Evolutionary conservation across 2,888 invertebrate genomes (phyloP).

Genomic region (Synanthedon tipuliformis): DNA sequence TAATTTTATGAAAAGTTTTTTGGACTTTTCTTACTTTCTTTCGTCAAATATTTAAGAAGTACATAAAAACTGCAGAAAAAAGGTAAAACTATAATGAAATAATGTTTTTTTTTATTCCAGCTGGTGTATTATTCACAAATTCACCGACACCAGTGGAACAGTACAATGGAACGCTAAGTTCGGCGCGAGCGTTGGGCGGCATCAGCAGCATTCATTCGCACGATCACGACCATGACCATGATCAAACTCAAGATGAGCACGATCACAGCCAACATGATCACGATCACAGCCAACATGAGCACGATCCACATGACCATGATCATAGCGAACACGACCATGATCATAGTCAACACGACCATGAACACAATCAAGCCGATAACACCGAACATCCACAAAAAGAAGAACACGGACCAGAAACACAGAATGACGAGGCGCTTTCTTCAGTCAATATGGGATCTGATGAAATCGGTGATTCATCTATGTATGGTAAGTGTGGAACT

Average conservation of each 20-base stretch:
- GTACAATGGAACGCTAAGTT: slow-evolving; percentile 59
- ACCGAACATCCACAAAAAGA: slow-evolving; percentile 4
- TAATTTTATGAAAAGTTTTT: no score
- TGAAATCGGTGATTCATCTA: slow-evolving; percentile 57
- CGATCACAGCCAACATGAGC: slow-evolving; percentile 11
- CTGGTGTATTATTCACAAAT: slow-evolving; percentile 76
- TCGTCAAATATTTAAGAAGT: no score
- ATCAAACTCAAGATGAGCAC: slow-evolving; percentile 7
- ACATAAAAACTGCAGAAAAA: no score
- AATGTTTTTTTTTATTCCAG: slow-evolving; percentile 48
- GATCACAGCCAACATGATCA: slow-evolving; percentile 12
- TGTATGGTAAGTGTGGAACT: slow-evolving; percentile 58
- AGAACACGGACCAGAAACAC: slow-evolving; percentile 25
- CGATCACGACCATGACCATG: slow-evolving; percentile 8
- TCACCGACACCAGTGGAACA: slow-evolving; percentile 72
- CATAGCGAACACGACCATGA: slow-evolving; percentile 7
- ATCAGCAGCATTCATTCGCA: slow-evolving; percentile 29
- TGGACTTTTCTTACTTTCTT: no score
- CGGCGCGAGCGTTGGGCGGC: slow-evolving; percentile 71
- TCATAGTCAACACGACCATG: slow-evolving; percentile 8
- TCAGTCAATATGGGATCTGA: slow-evolving; percentile 30
- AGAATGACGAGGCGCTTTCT: slow-evolving; percentile 29
- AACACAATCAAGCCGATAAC: slow-evolving; percentile 9
- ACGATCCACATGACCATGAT: slow-evolving; percentile 9
- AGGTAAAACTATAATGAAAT: neutral